phyloP scores from a whole-genome alignment of 2,797 vertebrate genomes.

The Spinibarbus caldwelli region DNA sequence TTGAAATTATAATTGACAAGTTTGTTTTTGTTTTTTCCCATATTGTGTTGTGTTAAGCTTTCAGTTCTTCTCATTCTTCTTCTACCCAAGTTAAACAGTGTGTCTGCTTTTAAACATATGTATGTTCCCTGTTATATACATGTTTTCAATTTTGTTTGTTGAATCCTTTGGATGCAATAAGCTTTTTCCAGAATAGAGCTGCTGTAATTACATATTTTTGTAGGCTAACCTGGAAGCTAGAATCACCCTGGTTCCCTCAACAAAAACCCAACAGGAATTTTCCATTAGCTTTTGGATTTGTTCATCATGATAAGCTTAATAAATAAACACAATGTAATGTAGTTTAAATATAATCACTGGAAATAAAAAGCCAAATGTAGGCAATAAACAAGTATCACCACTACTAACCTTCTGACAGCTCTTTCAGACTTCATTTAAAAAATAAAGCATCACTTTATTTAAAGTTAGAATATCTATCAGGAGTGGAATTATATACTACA shows the following conservation, averaged over 20 bases:
- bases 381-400: not conserved
- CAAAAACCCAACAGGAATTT: not conserved
- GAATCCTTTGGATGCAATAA: not conserved
- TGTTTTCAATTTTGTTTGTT: too few species aligned
- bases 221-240: not conserved
- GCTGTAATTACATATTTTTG: not conserved
- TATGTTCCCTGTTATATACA: not conserved
- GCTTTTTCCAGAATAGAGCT: not conserved
- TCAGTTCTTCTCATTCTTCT: not conserved
- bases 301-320: not conserved
- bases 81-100: not conserved
- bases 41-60: not conserved
- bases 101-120: not conserved
- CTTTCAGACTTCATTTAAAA: not conserved
- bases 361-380: not conserved
- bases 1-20: conserved; percentile 4
- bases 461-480: not conserved
- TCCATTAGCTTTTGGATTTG: not conserved
- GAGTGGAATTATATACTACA: not conserved
- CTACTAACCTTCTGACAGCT: not conserved
- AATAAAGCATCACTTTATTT: too few species aligned
- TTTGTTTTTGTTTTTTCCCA: not conserved
- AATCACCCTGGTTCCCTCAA: not conserved
- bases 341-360: not conserved
- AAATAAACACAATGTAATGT: not conserved